A percentile compares a stretch with the other conserved stretches of the same genome.
phyloP scores from a whole-genome alignment of 2,888 invertebrate species.

The Physocephala rufipes region DNA sequence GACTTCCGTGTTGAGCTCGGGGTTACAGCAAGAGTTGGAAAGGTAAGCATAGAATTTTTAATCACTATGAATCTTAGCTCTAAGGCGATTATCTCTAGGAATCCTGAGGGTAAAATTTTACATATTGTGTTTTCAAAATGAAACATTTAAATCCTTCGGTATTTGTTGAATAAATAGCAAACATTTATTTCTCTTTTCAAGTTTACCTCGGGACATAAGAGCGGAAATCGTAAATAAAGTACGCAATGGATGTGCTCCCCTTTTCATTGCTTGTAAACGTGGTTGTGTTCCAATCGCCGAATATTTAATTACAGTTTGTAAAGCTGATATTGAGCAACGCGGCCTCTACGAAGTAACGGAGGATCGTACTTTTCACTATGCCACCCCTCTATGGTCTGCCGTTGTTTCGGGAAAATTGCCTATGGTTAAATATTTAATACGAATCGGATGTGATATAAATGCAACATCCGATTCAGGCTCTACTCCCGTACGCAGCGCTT shows the following conservation, averaged over 20 bases:
- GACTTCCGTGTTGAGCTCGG: constrained; percentile 57
- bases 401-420: constrained; percentile 84
- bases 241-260: constrained; percentile 81
- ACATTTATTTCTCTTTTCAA: constrained; percentile 50
- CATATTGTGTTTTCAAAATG: too few relatives aligned
- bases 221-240: constrained; percentile 75
- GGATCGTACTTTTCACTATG: constrained; percentile 78
- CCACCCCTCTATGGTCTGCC: constrained; percentile 92
- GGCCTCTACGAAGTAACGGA: constrained; percentile 86
- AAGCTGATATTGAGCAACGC: constrained; percentile 85
- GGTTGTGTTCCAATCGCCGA: constrained; percentile 86
- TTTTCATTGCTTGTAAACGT: constrained; percentile 73
- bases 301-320: constrained; percentile 83
- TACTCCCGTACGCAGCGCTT: constrained; percentile 89
- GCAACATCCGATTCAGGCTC: constrained; percentile 88
- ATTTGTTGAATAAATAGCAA: not conserved
- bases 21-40: constrained; percentile 60
- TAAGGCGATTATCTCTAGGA: too few relatives aligned
- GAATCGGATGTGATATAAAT: constrained; percentile 83
- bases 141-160: too few relatives aligned
- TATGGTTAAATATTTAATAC: constrained; percentile 80
- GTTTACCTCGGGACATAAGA: constrained; percentile 71
- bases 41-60: constrained; percentile 50
- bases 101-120: too few relatives aligned
- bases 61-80: too few relatives aligned